Base-by-base conservation (phyloP, 1,140 invertebrate genomes). In the Rhysida immarginata region DNA sequence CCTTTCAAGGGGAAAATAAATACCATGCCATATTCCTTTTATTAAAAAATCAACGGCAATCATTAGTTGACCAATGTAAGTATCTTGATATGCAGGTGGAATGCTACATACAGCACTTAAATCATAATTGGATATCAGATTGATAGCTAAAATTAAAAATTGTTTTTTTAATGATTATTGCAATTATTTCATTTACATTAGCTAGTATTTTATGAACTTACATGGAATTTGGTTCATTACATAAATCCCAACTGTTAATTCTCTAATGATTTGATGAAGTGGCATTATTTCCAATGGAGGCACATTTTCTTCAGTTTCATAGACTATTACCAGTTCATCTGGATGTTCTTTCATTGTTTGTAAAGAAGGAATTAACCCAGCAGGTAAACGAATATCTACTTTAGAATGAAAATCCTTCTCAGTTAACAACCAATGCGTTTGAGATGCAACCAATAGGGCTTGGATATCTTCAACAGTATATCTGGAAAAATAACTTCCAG, bases 171-270 rank as follows among this genome's bases (percentile, higher is more conserved):
- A 41, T n/a, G n/a, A 11, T 41, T 41, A 41, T 41, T 41, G 11
- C n/a, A 41, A n/a, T n/a, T n/a, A n/a, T n/a, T n/a, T n/a, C n/a
- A n/a, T n/a, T n/a, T n/a, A n/a, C n/a, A n/a, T n/a, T n/a, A n/a
- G n/a, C 5, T 35, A 35, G 5, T 8, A 35, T 35, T 16, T 35
- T 5, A 35, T 13, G 8, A 46, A 46, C 44, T 46, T 51, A 51
- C 49, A 8, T 51, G 49, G 49, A 16, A 51, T 51, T 27, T 51
- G 49, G 26, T 51, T 51, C 49, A 51, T 51, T 25, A 51, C 21
- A 51, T 26, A 51, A 8, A 51, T 26, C 26, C 49, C 49, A 51
- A 51, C 20, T n/a, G 26, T 51, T n/a, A 51, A 21, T 26, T 51
- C 49, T 13, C 49, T 21, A 27, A 51, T 51, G 14, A 51, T 3